Evolutionary conservation across 2,797 vertebrate species (phyloP).

Genomic region (Cossypha polioptera): DNA sequence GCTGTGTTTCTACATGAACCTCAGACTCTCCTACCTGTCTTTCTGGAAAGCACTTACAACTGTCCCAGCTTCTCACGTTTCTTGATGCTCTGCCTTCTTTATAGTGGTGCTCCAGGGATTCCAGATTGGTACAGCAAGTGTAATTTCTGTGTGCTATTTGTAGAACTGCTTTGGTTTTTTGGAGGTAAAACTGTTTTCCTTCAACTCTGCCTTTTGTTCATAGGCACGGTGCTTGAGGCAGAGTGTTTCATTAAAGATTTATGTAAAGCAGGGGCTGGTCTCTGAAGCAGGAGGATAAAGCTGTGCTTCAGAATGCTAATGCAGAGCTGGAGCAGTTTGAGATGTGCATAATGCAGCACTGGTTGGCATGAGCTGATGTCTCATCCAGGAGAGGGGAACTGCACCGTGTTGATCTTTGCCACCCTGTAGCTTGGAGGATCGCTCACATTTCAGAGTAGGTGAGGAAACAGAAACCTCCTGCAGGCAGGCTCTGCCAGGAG

Average conservation of each 20-base stretch:
- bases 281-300: constrained; percentile 56
- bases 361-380: background rate
- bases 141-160: constrained; percentile 36
- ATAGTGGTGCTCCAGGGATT: background rate
- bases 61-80: background rate
- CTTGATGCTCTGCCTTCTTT: background rate
- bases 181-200: constrained; percentile 60
- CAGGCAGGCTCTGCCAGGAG: background rate
- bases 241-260: constrained; percentile 71
- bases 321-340: constrained; percentile 1
- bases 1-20: background rate
- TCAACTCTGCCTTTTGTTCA: constrained; percentile 54
- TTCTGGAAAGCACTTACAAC: background rate
- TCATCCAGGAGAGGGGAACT: background rate
- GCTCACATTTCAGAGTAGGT: background rate
- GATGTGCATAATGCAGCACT: background rate
- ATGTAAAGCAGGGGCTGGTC: constrained; percentile 68
- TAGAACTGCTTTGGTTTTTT: constrained; percentile 26
- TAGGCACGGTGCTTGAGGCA: constrained; percentile 57
- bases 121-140: background rate
- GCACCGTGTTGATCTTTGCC: background rate
- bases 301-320: constrained; percentile 59
- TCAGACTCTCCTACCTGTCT: background rate
- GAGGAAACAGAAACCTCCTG: background rate
- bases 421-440: background rate